Conservation (phyloP, 2,888 invertebrate genomes). For the Pinctada fucata region DNA sequence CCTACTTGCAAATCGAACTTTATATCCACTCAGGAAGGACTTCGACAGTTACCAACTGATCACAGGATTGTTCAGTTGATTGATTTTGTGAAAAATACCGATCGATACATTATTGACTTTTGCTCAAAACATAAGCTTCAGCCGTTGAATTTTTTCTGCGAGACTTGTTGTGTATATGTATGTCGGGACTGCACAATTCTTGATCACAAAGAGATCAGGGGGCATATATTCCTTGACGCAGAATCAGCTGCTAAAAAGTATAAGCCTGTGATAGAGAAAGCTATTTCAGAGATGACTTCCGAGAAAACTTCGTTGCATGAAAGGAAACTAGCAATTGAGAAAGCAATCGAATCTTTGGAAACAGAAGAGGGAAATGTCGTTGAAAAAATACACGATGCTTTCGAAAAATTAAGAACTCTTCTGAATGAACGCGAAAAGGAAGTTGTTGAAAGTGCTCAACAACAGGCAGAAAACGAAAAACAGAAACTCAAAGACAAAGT, state of each 20-base stretch:
- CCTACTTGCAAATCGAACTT: slow-evolving; percentile 62
- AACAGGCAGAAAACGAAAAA: slow-evolving; percentile 56
- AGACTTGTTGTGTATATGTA: slow-evolving; percentile 60
- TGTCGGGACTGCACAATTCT: slow-evolving; percentile 69
- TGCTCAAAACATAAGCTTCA: slow-evolving; percentile 67
- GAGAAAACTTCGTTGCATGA: slow-evolving; percentile 56
- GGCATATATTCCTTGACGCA: slow-evolving; percentile 66
- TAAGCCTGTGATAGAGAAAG: slow-evolving; percentile 59
- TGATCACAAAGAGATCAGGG: slow-evolving; percentile 62
- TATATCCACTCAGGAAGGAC: slow-evolving; percentile 62
- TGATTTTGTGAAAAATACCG: slow-evolving; percentile 66
- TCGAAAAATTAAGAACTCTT: slow-evolving; percentile 57
- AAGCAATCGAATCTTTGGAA: slow-evolving; percentile 52
- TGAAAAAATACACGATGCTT: slow-evolving; percentile 58
- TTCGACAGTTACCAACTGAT: slow-evolving; percentile 63
- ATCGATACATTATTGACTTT: slow-evolving; percentile 62
- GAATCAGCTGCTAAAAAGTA: slow-evolving; percentile 64
- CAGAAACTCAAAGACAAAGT: slow-evolving; percentile 54
- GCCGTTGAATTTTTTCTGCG: slow-evolving; percentile 71
- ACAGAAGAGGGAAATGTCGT: slow-evolving; percentile 51
- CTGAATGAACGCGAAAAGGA: slow-evolving; percentile 63
- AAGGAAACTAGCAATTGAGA: slow-evolving; percentile 56
- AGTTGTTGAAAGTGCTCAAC: slow-evolving; percentile 55
- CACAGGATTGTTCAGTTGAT: slow-evolving; percentile 69
- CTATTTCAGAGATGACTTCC: slow-evolving; percentile 58